Evolutionary conservation across 2,888 invertebrate genomes (phyloP).

Genomic region (Aplocera efformata): DNA sequence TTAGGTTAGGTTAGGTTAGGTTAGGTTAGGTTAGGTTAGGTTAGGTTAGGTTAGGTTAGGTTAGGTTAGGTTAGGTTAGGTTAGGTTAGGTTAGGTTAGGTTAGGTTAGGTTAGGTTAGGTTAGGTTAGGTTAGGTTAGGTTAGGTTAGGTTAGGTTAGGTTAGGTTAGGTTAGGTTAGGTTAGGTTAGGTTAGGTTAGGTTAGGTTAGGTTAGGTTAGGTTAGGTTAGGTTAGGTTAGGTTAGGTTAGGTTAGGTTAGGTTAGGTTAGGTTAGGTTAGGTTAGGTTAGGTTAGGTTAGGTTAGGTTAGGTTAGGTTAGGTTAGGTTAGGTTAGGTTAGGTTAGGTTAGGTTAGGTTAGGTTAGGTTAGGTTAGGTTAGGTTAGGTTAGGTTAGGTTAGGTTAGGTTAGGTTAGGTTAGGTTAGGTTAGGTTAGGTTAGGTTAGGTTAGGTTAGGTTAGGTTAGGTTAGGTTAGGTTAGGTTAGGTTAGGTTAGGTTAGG

Average conservation of each 20-base stretch:
- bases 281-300: conserved; percentile 27
- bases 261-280: conserved; percentile 25
- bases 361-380: conserved; percentile 10
- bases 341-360: conserved; percentile 10
- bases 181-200: conserved; percentile 19
- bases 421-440: conserved; percentile 4
- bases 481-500: too few species aligned
- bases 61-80: conserved; percentile 21
- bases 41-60: conserved; percentile 22
- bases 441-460: too few species aligned
- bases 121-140: conserved; percentile 20
- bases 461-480: too few species aligned
- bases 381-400: conserved; percentile 9
- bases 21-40: conserved; percentile 18
- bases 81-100: conserved; percentile 13
- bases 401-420: conserved; percentile 9
- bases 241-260: conserved; percentile 26
- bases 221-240: conserved; percentile 26
- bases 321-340: conserved; percentile 10
- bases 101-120: conserved; percentile 21
- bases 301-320: conserved; percentile 23
- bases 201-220: conserved; percentile 21
- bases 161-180: conserved; percentile 15
- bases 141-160: conserved; percentile 11
- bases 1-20: conserved; percentile 18